Conservation (phyloP, 2,113 vertebrate genomes). For the Limnothrissa miodon region DNA sequence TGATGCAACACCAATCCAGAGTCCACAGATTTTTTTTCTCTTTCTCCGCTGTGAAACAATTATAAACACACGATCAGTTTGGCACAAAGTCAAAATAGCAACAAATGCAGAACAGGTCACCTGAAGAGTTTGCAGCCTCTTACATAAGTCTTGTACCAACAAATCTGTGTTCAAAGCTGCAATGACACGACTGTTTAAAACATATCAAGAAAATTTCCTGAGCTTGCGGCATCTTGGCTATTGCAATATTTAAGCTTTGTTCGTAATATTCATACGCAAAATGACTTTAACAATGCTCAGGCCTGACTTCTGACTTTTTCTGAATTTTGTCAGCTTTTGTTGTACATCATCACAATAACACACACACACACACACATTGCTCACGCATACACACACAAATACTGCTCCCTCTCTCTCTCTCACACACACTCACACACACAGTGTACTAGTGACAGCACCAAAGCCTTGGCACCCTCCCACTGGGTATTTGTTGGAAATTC, state of each 20-base stretch:
- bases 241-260: background rate
- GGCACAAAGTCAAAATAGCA: background rate
- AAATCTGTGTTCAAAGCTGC: background rate
- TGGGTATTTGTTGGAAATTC: slow-evolving; percentile 18
- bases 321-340: background rate
- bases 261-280: background rate
- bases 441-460: background rate
- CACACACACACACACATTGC: background rate
- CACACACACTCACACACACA: background rate
- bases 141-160: background rate
- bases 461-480: slow-evolving; percentile 4
- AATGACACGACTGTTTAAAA: background rate
- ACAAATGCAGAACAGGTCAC: background rate
- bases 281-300: background rate
- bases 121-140: background rate
- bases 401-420: too few species aligned
- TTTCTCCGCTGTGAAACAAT: background rate
- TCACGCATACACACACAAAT: background rate
- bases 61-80: background rate
- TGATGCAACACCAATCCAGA: background rate
- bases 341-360: background rate
- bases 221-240: background rate
- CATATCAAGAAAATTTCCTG: background rate
- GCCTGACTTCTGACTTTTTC: background rate
- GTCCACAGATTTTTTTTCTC: background rate